phyloP scores from a whole-genome alignment of 2,888 invertebrate genomes.

The Horisme vitalbata region DNA sequence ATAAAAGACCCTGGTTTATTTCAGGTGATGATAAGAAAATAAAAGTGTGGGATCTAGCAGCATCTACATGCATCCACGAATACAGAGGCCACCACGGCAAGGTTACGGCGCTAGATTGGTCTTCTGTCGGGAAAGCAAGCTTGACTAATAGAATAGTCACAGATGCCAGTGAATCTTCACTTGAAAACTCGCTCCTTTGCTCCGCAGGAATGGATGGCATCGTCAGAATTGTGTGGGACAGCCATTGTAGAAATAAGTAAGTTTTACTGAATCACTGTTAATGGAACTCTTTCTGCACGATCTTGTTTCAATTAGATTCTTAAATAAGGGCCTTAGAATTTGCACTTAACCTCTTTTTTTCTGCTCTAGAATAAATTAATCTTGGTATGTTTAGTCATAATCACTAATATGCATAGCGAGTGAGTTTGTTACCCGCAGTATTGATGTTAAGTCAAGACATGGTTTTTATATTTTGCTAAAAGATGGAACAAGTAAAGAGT shows the following conservation, averaged over 20 bases:
- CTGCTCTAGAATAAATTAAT: no score
- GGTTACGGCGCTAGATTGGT: constrained; percentile 85
- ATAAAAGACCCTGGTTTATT: constrained; percentile 11
- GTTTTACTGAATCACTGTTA: constrained; percentile 21
- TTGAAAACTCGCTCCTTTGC: constrained; percentile 80
- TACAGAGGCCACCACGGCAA: constrained; percentile 85
- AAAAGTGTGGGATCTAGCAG: constrained; percentile 88
- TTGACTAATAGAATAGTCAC: constrained; percentile 57
- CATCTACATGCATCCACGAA: constrained; percentile 85
- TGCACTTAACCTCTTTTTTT: no score
- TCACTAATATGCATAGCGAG: no score
- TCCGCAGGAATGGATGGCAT: constrained; percentile 87
- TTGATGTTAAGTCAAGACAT: no score
- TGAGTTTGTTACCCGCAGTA: no score
- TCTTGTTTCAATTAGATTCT: no score
- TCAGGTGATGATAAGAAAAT: constrained; percentile 87
- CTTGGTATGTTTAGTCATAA: no score
- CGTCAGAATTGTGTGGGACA: constrained; percentile 86
- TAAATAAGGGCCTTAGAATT: no score
- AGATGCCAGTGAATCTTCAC: constrained; percentile 53
- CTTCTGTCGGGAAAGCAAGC: constrained; percentile 62
- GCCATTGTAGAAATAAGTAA: constrained; percentile 68
- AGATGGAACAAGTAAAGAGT: no score
- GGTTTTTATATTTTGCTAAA: no score
- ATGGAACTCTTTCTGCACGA: no score